phyloP scores from a whole-genome alignment of 1,140 invertebrate species.

The Cyclargus thomasi region DNA sequence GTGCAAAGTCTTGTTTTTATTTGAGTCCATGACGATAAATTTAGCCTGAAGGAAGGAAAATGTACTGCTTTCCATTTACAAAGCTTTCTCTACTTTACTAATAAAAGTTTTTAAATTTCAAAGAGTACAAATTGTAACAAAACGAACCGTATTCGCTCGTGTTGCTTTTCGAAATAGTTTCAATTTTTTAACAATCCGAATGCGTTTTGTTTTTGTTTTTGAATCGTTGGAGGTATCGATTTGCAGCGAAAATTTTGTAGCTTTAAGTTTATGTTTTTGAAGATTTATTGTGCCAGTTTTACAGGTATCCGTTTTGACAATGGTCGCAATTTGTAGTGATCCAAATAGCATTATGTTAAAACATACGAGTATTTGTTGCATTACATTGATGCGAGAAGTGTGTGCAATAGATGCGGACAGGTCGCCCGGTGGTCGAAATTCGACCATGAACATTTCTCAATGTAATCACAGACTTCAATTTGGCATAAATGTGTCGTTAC shows the following conservation, averaged over 20 bases:
- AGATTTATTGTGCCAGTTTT: neutral
- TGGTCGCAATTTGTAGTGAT: too few species aligned
- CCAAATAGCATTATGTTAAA: too few species aligned
- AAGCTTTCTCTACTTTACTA: constrained; percentile 1
- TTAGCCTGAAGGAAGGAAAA: neutral
- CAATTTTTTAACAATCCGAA: neutral
- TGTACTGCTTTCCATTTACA: neutral
- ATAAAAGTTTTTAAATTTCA: constrained; percentile 4
- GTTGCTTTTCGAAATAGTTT: neutral
- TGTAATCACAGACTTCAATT: too few species aligned
- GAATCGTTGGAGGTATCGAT: neutral
- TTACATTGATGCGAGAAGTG: too few species aligned
- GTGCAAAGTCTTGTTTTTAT: neutral
- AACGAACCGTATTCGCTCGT: neutral
- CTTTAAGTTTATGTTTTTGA: neutral
- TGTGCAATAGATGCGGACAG: too few species aligned
- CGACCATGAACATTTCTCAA: too few species aligned
- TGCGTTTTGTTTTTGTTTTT: neutral
- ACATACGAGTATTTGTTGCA: too few species aligned
- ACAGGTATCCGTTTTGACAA: neutral
- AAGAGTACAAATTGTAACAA: constrained; percentile 1
- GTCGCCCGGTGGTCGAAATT: too few species aligned
- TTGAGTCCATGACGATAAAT: neutral
- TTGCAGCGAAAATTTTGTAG: neutral
- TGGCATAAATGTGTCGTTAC: too few species aligned